Evolutionary conservation across 2,113 vertebrate species (phyloP).

Genomic region (Thalassoma bifasciatum): DNA sequence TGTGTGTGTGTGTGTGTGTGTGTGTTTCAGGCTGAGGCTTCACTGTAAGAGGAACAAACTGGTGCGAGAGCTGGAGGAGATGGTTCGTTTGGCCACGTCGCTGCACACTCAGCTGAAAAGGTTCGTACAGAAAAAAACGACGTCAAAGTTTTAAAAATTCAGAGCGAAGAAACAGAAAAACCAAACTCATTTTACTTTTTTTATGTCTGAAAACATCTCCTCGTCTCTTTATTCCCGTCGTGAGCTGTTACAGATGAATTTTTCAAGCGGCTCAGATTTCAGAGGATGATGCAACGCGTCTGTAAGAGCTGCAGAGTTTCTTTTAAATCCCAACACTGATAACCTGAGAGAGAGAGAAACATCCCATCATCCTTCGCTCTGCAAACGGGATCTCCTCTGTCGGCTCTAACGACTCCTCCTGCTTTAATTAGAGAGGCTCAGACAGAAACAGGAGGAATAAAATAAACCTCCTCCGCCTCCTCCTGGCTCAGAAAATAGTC

Average conservation of each 20-base stretch:
- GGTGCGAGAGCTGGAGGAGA: conserved; percentile 94
- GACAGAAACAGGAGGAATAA: neutral
- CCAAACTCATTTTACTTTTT: neutral
- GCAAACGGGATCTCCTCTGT: neutral
- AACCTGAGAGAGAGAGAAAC: neutral
- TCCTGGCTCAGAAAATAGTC: neutral
- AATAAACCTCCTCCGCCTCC: neutral
- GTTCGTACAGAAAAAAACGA: conserved; percentile 65
- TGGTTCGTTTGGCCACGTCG: conserved; percentile 87
- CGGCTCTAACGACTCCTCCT: neutral
- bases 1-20: too few relatives aligned
- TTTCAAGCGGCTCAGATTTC: neutral
- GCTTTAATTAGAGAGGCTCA: conserved; percentile 21
- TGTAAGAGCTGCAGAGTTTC: conserved; percentile 1
- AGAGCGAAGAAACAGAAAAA: neutral
- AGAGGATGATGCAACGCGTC: conserved; percentile 9
- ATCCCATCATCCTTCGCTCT: neutral
- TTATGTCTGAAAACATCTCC: neutral
- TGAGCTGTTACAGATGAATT: neutral
- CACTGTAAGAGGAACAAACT: conserved; percentile 94
- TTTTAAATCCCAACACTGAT: neutral
- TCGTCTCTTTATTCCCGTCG: neutral
- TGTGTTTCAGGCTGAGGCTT: conserved; percentile 85
- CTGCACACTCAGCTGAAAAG: conserved; percentile 93
- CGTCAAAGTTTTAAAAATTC: too few relatives aligned